Evolutionary conservation across 2,797 vertebrate genomes (phyloP).

Genomic region (Notamacropus eugenii): DNA sequence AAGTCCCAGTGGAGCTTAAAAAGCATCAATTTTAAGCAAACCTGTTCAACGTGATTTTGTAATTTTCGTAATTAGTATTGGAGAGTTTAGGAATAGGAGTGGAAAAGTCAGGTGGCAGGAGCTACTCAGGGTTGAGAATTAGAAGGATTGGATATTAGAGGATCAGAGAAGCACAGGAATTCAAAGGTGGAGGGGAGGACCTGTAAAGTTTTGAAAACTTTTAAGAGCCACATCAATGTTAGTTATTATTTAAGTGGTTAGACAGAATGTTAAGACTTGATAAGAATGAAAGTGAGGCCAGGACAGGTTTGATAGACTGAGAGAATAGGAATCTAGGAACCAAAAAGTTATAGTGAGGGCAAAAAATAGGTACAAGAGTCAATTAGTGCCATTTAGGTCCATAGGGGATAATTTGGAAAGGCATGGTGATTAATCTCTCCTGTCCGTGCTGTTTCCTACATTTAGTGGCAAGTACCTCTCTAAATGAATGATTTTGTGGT

Average conservation of each 20-base stretch:
- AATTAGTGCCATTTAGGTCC: background rate
- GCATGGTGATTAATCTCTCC: background rate
- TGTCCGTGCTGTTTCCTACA: background rate
- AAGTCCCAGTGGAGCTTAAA: background rate
- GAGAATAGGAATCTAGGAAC: background rate
- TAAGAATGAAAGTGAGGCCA: background rate
- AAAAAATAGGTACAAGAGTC: background rate
- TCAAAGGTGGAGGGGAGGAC: background rate
- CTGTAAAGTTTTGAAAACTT: background rate
- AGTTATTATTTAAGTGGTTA: background rate
- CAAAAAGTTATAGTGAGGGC: background rate
- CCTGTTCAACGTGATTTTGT: background rate
- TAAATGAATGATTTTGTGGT: background rate
- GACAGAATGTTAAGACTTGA: background rate
- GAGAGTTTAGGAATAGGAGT: background rate
- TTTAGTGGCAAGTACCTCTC: background rate
- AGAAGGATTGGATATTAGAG: background rate
- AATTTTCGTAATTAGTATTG: background rate
- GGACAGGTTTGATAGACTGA: background rate
- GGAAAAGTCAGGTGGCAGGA: background rate
- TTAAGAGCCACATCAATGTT: background rate
- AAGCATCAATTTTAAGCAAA: background rate
- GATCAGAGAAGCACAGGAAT: background rate
- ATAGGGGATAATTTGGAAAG: background rate
- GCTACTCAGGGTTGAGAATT: background rate